phyloP scores from a whole-genome alignment of 2,797 vertebrate species.

The Fistularia tabacaria region DNA sequence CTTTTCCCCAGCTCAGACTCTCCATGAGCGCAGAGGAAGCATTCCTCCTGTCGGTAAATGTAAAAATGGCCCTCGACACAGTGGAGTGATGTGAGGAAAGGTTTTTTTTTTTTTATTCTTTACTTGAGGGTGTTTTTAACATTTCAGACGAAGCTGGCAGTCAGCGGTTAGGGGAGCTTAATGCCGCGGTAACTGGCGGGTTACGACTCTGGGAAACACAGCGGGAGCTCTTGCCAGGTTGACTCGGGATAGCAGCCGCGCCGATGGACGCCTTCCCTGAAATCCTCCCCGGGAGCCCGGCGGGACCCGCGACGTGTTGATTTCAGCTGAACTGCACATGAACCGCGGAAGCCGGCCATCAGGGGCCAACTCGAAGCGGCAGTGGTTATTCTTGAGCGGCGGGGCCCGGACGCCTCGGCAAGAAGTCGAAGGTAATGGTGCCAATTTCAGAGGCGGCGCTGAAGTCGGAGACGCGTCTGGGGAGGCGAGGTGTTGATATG shows the following conservation, averaged over 20 bases:
- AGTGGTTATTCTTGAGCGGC: background rate
- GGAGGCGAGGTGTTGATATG: slow-evolving; percentile 20
- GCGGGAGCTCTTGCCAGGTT: slow-evolving; percentile 20
- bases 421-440: slow-evolving; percentile 23
- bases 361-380: slow-evolving; percentile 16
- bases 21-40: too few relatives aligned
- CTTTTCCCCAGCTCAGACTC: too few relatives aligned
- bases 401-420: background rate
- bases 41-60: too few relatives aligned
- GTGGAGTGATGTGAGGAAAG: too few relatives aligned
- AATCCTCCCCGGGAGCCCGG: slow-evolving; percentile 13
- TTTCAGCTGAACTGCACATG: slow-evolving; percentile 26
- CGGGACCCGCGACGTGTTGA: slow-evolving; percentile 22
- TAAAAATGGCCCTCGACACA: too few relatives aligned
- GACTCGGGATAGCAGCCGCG: slow-evolving; percentile 26
- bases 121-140: too few relatives aligned
- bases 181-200: background rate
- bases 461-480: slow-evolving; percentile 28
- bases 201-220: slow-evolving; percentile 11
- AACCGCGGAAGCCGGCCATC: slow-evolving; percentile 14
- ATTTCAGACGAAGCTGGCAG: slow-evolving; percentile 6
- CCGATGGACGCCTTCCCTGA: slow-evolving; percentile 8
- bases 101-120: too few relatives aligned
- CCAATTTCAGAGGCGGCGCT: slow-evolving; percentile 22
- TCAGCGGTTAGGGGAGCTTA: slow-evolving; percentile 3